A percentile compares a stretch with the other conserved stretches of the same genome.
Conservation (phyloP, 2,797 vertebrate genomes). For the Amazonetta brasiliensis region DNA sequence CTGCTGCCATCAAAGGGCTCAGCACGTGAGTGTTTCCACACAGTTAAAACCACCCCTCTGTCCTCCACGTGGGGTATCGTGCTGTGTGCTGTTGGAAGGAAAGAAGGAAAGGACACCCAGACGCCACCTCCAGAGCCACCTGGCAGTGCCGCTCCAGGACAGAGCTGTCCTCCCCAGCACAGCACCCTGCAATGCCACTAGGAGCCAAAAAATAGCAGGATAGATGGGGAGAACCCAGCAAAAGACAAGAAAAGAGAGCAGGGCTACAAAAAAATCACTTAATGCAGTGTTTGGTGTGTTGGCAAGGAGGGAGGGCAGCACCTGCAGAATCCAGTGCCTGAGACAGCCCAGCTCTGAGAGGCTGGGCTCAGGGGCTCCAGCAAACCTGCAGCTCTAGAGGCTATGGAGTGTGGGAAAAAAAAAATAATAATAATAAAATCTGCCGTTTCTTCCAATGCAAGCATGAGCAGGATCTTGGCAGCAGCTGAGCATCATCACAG, state of each 20-base stretch:
- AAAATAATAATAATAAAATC: background rate
- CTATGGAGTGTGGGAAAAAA: background rate
- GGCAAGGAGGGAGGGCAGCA: background rate
- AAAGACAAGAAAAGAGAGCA: background rate
- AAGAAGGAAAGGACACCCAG: background rate
- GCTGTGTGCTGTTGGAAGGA: background rate
- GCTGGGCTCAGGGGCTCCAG: background rate
- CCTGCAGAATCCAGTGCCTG: background rate
- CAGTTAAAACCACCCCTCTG: background rate
- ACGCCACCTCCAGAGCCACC: background rate
- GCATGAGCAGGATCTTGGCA: background rate
- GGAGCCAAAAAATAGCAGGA: background rate
- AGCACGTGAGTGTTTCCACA: background rate
- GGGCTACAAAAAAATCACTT: background rate
- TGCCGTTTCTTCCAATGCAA: background rate
- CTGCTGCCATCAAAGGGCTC: background rate
- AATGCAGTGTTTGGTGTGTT: background rate
- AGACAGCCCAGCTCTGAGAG: background rate
- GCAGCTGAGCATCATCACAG: fast-evolving
- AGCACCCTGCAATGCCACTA: too few relatives aligned
- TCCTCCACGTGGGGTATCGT: fast-evolving
- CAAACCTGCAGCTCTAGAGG: background rate
- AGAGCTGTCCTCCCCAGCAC: background rate
- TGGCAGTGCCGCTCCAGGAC: background rate
- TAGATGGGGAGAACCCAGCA: background rate